phyloP scores from a whole-genome alignment of 1,140 invertebrate species.

The Drosophila erecta region DNA sequence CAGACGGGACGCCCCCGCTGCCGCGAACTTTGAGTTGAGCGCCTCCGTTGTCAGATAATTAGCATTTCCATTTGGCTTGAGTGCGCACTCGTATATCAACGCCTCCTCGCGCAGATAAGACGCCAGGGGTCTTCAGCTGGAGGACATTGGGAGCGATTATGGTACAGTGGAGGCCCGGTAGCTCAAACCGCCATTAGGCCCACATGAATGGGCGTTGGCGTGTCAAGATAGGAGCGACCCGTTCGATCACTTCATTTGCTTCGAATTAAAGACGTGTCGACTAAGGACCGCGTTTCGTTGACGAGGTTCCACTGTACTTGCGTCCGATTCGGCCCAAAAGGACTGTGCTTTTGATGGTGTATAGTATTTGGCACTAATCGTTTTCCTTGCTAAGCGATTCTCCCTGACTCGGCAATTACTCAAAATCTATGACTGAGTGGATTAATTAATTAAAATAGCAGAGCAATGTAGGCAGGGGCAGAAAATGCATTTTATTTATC shows the following conservation, averaged over 20 bases:
- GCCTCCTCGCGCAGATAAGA: constrained; percentile 39
- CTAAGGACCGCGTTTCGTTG: not conserved
- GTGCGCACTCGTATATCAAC: constrained; percentile 46
- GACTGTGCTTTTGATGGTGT: not conserved
- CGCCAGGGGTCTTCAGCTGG: constrained; percentile 17
- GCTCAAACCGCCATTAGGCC: not conserved
- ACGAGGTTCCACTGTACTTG: not conserved
- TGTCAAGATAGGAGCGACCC: not conserved
- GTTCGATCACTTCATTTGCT: not conserved
- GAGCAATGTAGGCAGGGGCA: not conserved
- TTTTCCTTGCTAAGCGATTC: constrained; percentile 23
- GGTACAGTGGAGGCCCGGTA: constrained; percentile 16
- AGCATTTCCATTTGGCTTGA: constrained; percentile 73
- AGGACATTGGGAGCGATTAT: constrained; percentile 26
- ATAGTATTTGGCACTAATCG: constrained; percentile 27
- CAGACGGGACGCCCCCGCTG: not conserved
- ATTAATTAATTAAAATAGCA: constrained; percentile 46
- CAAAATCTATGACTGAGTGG: constrained; percentile 42
- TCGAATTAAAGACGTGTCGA: not conserved
- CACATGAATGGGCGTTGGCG: not conserved
- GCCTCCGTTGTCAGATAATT: constrained; percentile 74
- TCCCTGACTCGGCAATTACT: constrained; percentile 22
- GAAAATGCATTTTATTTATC: not conserved
- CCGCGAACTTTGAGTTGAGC: constrained; percentile 30
- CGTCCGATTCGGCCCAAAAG: not conserved